These are phyloP conservation scores for Hyles lineata DNA, from an alignment of 2,888 invertebrate genomes.

Conservation along the genomic window DNA sequence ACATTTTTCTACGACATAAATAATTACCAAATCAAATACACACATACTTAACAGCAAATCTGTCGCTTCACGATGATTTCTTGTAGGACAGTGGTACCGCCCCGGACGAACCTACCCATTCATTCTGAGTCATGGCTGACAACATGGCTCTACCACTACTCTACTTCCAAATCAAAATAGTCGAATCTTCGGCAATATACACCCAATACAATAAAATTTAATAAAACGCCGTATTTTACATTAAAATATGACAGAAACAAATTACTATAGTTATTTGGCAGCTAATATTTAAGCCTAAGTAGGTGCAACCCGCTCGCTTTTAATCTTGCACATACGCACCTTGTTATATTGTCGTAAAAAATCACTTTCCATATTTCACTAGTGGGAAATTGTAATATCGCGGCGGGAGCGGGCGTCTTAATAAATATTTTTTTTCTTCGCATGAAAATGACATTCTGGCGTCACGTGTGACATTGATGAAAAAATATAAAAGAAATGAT, in stretches of 20 bases:
- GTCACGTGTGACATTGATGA: slow-evolving; percentile 85
- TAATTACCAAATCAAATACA: too few species aligned
- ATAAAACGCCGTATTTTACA: background rate
- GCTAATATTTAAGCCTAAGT: slow-evolving; percentile 36
- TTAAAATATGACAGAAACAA: background rate
- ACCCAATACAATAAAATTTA: background rate
- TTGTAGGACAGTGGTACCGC: too few species aligned
- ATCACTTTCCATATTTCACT: slow-evolving; percentile 84
- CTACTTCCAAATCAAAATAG: too few species aligned
- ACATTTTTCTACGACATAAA: too few species aligned
- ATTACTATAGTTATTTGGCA: slow-evolving; percentile 8
- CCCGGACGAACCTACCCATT: too few species aligned
- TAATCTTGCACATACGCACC: slow-evolving; percentile 77
- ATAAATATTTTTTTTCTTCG: slow-evolving; percentile 83
- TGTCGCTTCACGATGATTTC: too few species aligned
- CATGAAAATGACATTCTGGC: slow-evolving; percentile 84
- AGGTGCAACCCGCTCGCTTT: slow-evolving; percentile 71
- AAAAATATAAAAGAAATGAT: slow-evolving; percentile 84
- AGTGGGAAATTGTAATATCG: slow-evolving; percentile 83
- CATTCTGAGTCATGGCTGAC: too few species aligned
- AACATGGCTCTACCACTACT: too few species aligned
- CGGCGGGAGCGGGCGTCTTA: slow-evolving; percentile 72
- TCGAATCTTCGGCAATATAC: too few species aligned
- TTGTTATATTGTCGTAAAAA: slow-evolving; percentile 83
- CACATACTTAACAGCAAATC: too few species aligned